phyloP scores from a whole-genome alignment of 1,140 invertebrate species.

The Diachasmimorpha longicaudata region DNA sequence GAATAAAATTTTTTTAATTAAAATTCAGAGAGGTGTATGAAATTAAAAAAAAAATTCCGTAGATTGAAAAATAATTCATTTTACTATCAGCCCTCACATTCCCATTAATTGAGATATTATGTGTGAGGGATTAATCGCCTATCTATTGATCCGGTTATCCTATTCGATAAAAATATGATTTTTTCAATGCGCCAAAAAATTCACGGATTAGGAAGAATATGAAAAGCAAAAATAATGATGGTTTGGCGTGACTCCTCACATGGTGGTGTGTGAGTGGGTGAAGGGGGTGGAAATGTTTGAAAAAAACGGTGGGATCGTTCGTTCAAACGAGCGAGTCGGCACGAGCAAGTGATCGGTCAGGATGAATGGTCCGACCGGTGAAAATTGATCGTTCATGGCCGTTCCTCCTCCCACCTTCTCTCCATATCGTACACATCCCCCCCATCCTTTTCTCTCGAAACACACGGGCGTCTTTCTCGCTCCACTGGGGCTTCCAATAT shows the following conservation, averaged over 20 bases:
- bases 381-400: conserved; percentile 30
- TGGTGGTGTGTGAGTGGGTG: not conserved
- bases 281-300: not conserved
- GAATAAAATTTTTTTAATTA: too few relatives aligned
- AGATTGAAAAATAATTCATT: too few relatives aligned
- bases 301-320: conserved; percentile 12
- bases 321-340: conserved; percentile 19
- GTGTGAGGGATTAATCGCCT: too few relatives aligned
- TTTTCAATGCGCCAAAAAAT: not conserved
- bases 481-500: not conserved
- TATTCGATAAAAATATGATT: too few relatives aligned
- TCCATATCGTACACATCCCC: not conserved
- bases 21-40: too few relatives aligned
- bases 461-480: conserved; percentile 2
- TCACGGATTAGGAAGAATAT: not conserved
- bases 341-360: conserved; percentile 24
- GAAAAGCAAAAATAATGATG: not conserved
- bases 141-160: too few relatives aligned
- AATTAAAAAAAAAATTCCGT: too few relatives aligned
- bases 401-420: not conserved
- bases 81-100: too few relatives aligned
- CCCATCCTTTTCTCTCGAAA: not conserved
- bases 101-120: too few relatives aligned
- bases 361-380: conserved; percentile 31
- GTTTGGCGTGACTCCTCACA: not conserved